A percentile compares a stretch with the other conserved stretches of the same genome.
These are phyloP conservation scores for Vanessa atalanta DNA, from an alignment of 1,140 invertebrate genomes.

Conservation along the genomic window DNA sequence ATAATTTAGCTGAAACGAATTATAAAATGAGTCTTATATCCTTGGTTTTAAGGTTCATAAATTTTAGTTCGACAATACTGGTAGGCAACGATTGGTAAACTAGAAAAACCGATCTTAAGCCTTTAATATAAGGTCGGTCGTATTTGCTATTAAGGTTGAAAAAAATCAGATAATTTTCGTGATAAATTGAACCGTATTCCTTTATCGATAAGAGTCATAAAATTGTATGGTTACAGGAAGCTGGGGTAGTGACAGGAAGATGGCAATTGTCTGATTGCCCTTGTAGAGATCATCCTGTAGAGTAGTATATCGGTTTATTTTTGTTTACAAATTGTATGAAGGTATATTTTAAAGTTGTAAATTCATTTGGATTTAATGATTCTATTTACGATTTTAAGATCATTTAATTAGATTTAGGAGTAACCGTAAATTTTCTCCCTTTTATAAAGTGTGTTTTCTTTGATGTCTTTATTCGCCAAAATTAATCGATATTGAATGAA, in stretches of 20 bases:
- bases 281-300: constrained; percentile 49
- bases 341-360: neutral
- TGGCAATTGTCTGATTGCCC: constrained; percentile 59
- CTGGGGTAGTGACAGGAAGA: constrained; percentile 57
- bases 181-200: constrained; percentile 35
- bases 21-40: constrained; percentile 10
- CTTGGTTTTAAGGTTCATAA: constrained; percentile 5
- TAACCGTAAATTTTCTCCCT: too few relatives aligned
- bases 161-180: neutral
- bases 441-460: too few relatives aligned
- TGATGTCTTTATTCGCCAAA: too few relatives aligned
- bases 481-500: too few relatives aligned
- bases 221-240: constrained; percentile 45
- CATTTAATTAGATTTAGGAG: too few relatives aligned
- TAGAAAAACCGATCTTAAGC: constrained; percentile 11
- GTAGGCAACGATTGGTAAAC: neutral
- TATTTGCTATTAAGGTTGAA: neutral
- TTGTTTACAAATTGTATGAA: constrained; percentile 20
- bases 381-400: neutral
- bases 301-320: constrained; percentile 21
- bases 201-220: constrained; percentile 24
- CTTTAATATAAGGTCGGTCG: neutral
- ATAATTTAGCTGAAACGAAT: neutral
- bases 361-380: neutral
- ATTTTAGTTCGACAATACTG: neutral